A percentile compares a stretch with the other conserved stretches of the same genome.
Evolutionary conservation across 1,140 invertebrate genomes (phyloP).

Genomic region (Orius laevigatus): DNA sequence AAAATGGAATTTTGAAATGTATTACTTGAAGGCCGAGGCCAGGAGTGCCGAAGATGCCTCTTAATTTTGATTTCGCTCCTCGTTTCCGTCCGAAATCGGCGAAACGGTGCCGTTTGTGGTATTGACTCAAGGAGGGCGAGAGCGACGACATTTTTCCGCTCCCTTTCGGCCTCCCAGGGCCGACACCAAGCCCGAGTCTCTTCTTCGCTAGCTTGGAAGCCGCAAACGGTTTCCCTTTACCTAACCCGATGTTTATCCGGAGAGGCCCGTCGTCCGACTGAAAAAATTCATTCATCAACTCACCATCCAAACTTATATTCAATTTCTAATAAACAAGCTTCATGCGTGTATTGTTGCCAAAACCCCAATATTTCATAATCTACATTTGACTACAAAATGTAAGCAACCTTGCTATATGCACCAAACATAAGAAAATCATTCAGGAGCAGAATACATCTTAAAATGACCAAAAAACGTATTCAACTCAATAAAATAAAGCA

Average conservation of each 20-base stretch:
- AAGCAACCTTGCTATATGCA: too few relatives aligned
- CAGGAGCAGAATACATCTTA: too few relatives aligned
- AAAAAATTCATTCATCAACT: constrained; percentile 15
- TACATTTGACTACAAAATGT: too few relatives aligned
- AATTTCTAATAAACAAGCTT: too few relatives aligned
- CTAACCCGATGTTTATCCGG: constrained; percentile 34
- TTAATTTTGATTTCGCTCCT: constrained; percentile 68
- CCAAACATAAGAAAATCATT: too few relatives aligned
- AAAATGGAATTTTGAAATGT: not conserved
- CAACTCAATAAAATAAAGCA: too few relatives aligned
- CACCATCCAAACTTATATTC: not conserved
- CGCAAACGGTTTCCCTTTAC: constrained; percentile 60
- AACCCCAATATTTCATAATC: too few relatives aligned
- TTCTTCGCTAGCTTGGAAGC: constrained; percentile 65
- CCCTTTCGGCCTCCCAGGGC: constrained; percentile 36
- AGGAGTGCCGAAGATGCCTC: constrained; percentile 64
- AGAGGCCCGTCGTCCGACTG: constrained; percentile 26
- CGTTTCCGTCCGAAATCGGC: constrained; percentile 63
- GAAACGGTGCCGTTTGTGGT: constrained; percentile 45
- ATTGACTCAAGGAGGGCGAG: constrained; percentile 34
- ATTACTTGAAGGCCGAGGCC: constrained; percentile 50
- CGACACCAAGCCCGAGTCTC: constrained; percentile 35
- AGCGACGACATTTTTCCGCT: constrained; percentile 23
- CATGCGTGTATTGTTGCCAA: too few relatives aligned
- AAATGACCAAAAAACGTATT: too few relatives aligned